phyloP scores from a whole-genome alignment of 2,113 vertebrate genomes.

The Nycticorax nycticorax region DNA sequence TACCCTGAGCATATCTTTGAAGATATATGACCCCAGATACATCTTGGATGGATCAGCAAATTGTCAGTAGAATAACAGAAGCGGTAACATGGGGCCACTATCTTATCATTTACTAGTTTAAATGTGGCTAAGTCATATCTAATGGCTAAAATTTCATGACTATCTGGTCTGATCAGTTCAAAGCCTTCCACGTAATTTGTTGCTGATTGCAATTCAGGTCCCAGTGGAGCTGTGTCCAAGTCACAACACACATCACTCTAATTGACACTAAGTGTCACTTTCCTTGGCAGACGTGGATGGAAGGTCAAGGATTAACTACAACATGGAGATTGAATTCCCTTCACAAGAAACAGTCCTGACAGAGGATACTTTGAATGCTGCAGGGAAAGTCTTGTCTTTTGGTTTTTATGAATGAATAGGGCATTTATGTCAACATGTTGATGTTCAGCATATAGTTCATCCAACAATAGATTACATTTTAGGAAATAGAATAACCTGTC shows the following conservation, averaged over 20 bases:
- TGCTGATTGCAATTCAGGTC: constrained; percentile 40
- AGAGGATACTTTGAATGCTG: background rate
- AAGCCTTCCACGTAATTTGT: background rate
- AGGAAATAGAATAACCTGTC: background rate
- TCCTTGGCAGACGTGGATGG: background rate
- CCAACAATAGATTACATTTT: background rate
- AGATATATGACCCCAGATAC: background rate
- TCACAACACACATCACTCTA: constrained; percentile 45
- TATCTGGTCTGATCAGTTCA: constrained; percentile 5
- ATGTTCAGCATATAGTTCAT: background rate
- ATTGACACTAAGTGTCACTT: constrained; percentile 45
- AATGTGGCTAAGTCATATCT: constrained; percentile 4
- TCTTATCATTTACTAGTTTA: background rate
- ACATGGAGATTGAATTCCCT: background rate
- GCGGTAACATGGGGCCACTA: background rate
- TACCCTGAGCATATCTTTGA: background rate
- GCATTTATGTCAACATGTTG: background rate
- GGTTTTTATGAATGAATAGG: background rate
- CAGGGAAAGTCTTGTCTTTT: background rate
- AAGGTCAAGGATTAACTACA: constrained; percentile 55
- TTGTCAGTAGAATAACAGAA: background rate
- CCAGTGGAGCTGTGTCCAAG: background rate
- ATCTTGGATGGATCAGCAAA: background rate
- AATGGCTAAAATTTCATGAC: constrained; percentile 25
- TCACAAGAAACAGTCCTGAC: background rate